phyloP scores from a whole-genome alignment of 2,797 vertebrate genomes.

The Rachycentron canadum region DNA sequence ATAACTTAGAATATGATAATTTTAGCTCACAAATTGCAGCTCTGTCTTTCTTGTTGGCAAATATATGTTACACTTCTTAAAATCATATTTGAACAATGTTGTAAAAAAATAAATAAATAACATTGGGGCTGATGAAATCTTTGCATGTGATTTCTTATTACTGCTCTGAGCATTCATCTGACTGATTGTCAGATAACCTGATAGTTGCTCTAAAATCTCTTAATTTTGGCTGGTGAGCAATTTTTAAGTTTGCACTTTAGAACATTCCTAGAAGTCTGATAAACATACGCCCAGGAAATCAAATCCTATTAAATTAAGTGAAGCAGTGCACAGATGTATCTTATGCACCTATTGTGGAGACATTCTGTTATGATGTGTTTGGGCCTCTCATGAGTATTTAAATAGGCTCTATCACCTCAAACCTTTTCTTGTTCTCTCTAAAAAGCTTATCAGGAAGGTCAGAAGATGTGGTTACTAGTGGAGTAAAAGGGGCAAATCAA shows the following conservation, averaged over 20 bases:
- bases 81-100: background rate
- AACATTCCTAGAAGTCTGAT: background rate
- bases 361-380: background rate
- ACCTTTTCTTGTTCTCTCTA: background rate
- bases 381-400: background rate
- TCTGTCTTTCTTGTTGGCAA: background rate
- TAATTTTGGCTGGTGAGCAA: background rate
- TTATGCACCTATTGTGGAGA: background rate
- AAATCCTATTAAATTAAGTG: background rate
- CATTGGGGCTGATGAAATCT: background rate
- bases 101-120: background rate
- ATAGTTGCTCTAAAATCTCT: background rate
- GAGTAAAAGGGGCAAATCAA: background rate
- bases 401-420: background rate
- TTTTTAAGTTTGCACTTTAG: background rate
- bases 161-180: background rate
- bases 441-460: background rate
- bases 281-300: background rate
- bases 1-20: background rate
- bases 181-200: background rate
- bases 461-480: background rate
- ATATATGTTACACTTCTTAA: conserved; percentile 1
- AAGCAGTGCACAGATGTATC: conserved; percentile 11
- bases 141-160: background rate
- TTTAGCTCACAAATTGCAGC: background rate